phyloP scores from a whole-genome alignment of 2,113 vertebrate genomes.

The Phocoena phocoena region DNA sequence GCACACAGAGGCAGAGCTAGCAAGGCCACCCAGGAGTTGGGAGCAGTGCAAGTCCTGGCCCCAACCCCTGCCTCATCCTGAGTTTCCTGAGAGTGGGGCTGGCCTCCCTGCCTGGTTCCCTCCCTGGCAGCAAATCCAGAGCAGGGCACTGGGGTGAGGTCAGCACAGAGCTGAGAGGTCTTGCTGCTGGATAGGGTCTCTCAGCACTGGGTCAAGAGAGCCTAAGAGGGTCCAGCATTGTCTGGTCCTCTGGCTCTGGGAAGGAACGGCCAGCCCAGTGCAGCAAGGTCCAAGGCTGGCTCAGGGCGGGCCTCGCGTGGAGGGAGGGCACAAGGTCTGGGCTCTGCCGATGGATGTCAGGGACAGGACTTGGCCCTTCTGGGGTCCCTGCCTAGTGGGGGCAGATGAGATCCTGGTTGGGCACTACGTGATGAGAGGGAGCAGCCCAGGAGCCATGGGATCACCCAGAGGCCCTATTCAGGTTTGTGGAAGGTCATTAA shows the following conservation, averaged over 20 bases:
- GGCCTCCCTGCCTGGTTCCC: neutral
- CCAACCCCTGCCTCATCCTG: neutral
- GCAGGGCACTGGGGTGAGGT: neutral
- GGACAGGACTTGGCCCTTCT: neutral
- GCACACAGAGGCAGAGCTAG: neutral
- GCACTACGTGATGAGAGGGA: neutral
- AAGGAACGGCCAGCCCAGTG: too few relatives aligned
- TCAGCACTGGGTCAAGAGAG: neutral
- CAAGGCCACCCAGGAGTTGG: neutral
- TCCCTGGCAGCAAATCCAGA: neutral
- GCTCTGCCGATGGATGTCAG: neutral
- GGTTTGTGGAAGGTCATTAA: neutral
- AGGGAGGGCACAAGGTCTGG: neutral
- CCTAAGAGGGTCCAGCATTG: neutral
- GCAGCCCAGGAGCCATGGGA: neutral
- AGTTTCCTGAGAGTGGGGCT: neutral
- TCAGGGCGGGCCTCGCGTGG: rapidly evolving
- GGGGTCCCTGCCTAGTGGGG: neutral
- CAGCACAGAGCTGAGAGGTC: neutral
- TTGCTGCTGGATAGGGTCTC: neutral
- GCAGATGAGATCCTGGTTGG: neutral
- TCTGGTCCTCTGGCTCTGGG: neutral
- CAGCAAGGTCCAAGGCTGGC: neutral
- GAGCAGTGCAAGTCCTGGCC: neutral
- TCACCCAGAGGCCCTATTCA: neutral